Conservation (phyloP, 2,113 vertebrate genomes). For the Amblyornis subalaris region DNA sequence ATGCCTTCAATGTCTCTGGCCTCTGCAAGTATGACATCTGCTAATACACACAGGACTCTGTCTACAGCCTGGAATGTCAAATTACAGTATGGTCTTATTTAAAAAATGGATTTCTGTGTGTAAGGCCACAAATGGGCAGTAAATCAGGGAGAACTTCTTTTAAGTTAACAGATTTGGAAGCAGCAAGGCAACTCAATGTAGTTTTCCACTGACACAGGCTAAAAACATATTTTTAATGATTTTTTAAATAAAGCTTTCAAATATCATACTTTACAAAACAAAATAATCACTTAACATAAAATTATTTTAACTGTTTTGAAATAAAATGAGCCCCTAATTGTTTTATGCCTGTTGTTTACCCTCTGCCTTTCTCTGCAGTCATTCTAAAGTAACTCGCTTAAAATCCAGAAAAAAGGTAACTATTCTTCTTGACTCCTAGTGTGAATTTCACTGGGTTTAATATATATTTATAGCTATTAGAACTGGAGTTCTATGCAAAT, state of each 20-base stretch:
- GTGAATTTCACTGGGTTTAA: slow-evolving; percentile 35
- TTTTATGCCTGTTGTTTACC: background rate
- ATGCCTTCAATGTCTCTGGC: background rate
- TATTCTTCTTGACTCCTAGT: background rate
- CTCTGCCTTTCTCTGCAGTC: background rate
- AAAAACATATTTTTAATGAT: background rate
- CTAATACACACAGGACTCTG: background rate
- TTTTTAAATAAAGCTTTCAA: background rate
- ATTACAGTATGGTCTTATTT: background rate
- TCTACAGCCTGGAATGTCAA: background rate
- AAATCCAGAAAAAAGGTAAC: background rate
- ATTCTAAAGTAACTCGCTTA: background rate
- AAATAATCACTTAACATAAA: background rate
- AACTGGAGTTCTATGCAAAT: slow-evolving; percentile 52
- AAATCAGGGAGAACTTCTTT: background rate
- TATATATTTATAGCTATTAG: slow-evolving; percentile 19
- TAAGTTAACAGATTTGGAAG: background rate
- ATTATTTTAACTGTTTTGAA: background rate
- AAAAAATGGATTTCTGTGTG: background rate
- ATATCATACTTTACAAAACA: background rate
- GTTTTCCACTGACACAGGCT: background rate
- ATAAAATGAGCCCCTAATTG: background rate
- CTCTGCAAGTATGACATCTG: background rate
- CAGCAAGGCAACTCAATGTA: background rate
- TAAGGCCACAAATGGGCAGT: background rate